Evolutionary conservation across 37 sponge, comb jelly and placozoan genomes (phyloP), one percentile per base, ranked within the genome.

Genomic region (Halisarca cf. caerulea): DNA sequence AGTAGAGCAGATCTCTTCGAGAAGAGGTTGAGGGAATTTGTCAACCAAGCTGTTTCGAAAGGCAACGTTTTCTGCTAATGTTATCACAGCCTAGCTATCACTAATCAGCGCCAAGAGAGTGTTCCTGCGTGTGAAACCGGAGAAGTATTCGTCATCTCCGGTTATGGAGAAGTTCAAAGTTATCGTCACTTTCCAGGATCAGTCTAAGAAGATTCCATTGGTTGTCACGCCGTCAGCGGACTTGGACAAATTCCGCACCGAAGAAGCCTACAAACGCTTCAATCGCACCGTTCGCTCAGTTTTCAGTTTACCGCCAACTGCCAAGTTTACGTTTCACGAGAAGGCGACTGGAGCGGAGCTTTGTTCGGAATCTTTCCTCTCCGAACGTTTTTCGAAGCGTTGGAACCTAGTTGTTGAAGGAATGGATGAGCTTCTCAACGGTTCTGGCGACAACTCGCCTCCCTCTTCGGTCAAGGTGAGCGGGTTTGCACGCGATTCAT

Each of bases 201-300:
- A 74, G 44, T 40, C 45, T 0, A 74, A 74, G 45, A 74, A 43
- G 44, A 74, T 74, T 43, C 77, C 77, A 43, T 37, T 74, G n/a
- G 77, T 74, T 18, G 45, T 43, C 45, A 43, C 45, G 11, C 77
- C 77, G 37, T n/a, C 24, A 17, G 24, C 1, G 36, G 45, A 74
- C 25, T 44, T 74, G 21, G 36, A 8, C n/a, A 8, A n/a, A 2
- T 74, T 74, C 44, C 45, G 41, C 18, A 2, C 42, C 24, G 77
- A 74, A 25, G 77, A 74, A 37, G 77, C 45, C 24, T 37, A 74
- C 77, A 74, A 74, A 9, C 77, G 41, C 77, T 74, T 74, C 38
- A 74, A 41, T 41, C 77, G 77, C 2, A 40, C 77, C 8, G 77
- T 74, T 20, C 41, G 45, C 2, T 74, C 77, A 1, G 77, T 74